phyloP scores from a whole-genome alignment of 1,140 invertebrate genomes.

The Andricus grossulariae region DNA sequence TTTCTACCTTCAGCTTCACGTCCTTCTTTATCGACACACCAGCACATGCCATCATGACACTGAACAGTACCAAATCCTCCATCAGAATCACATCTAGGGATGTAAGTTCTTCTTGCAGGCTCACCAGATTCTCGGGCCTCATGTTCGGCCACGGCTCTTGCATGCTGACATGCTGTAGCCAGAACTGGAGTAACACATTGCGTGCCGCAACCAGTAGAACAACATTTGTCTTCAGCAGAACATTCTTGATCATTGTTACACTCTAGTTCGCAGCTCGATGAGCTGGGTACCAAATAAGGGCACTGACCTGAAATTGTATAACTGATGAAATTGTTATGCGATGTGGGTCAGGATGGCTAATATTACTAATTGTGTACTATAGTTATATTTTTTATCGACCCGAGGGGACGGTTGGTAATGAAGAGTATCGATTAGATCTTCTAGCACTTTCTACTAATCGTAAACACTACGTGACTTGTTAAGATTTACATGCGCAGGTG shows the following conservation, averaged over 20 bases:
- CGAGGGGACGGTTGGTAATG: no score
- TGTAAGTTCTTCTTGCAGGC: slow-evolving; percentile 83
- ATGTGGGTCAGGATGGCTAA: no score
- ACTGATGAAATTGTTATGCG: no score
- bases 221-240: slow-evolving; percentile 82
- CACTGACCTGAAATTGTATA: slow-evolving; percentile 80
- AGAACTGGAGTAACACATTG: slow-evolving; percentile 84
- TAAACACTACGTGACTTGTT: no score
- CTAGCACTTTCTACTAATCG: no score
- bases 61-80: slow-evolving; percentile 88
- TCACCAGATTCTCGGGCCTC: slow-evolving; percentile 85
- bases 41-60: slow-evolving; percentile 88
- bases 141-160: slow-evolving; percentile 81
- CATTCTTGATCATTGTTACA: slow-evolving; percentile 88
- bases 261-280: slow-evolving; percentile 84
- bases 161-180: slow-evolving; percentile 87
- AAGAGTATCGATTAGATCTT: no score
- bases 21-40: slow-evolving; percentile 92
- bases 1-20: slow-evolving; percentile 81
- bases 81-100: slow-evolving; percentile 86
- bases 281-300: slow-evolving; percentile 87
- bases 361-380: no score
- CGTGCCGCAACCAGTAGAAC: slow-evolving; percentile 90
- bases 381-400: no score
- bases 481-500: no score